Conservation (phyloP, 2,113 vertebrate species). For the Puffinus mauretanicus region DNA sequence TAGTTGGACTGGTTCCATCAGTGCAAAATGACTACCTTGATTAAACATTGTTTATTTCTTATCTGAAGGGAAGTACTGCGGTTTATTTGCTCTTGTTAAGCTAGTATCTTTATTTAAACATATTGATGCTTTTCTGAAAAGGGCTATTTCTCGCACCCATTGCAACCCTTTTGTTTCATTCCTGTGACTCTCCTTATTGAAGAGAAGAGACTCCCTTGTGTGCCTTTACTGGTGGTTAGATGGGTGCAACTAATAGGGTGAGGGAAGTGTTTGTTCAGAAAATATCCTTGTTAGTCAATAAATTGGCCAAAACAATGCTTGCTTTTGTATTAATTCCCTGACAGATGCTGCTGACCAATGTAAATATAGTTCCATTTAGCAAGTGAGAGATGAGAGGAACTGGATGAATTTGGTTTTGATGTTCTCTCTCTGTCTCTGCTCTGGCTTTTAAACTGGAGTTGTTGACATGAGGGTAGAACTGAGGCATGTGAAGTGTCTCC, state of each 20-base stretch:
- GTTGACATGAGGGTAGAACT: neutral
- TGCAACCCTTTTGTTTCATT: neutral
- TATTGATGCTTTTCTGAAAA: neutral
- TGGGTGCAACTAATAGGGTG: neutral
- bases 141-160: neutral
- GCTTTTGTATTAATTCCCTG: neutral
- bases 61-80: neutral
- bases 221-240: neutral
- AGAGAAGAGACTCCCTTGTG: too few species aligned
- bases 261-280: neutral
- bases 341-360: neutral
- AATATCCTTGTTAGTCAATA: neutral
- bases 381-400: neutral
- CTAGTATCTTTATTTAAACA: neutral
- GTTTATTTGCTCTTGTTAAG: neutral
- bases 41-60: neutral
- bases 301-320: neutral
- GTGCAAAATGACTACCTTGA: neutral
- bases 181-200: neutral
- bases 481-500: neutral
- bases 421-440: neutral
- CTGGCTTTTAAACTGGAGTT: neutral
- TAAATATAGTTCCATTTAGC: neutral
- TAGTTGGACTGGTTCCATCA: neutral
- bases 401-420: neutral